A percentile compares a stretch with the other conserved stretches of the same genome.
These are phyloP conservation scores for Sebastes dallii DNA, from an alignment of 2,797 vertebrate species.

Conservation along the genomic window DNA sequence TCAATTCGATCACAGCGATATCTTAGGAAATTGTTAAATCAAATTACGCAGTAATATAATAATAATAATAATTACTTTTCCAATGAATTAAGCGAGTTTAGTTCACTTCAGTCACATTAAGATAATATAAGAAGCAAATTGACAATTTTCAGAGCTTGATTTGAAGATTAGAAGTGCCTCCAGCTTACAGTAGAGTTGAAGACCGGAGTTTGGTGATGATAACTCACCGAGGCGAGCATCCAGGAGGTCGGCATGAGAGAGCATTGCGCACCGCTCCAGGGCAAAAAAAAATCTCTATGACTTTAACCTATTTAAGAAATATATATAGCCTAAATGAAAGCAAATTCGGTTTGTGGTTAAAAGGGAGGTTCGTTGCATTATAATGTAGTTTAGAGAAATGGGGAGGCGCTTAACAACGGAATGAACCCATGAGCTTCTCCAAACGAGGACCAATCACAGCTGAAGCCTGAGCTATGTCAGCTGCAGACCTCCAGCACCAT, in stretches of 20 bases:
- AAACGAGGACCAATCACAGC: slow-evolving; percentile 94
- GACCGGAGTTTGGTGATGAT: slow-evolving; percentile 85
- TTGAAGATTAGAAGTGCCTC: slow-evolving; percentile 80
- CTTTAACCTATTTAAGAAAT: slow-evolving; percentile 95
- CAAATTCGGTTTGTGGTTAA: slow-evolving; percentile 99
- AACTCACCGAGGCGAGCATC: slow-evolving; percentile 98
- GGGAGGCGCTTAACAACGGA: slow-evolving; percentile 98
- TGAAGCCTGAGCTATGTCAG: slow-evolving; percentile 89
- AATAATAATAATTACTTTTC: slow-evolving; percentile 87
- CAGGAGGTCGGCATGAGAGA: slow-evolving; percentile 99
- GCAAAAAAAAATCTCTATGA: slow-evolving; percentile 91
- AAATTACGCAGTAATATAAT: slow-evolving; percentile 96
- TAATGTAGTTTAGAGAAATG: slow-evolving; percentile 98
- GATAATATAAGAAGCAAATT: slow-evolving; percentile 93
- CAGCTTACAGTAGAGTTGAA: slow-evolving; percentile 88
- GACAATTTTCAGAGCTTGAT: slow-evolving; percentile 90
- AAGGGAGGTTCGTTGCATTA: slow-evolving; percentile 98
- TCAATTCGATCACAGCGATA: slow-evolving; percentile 77
- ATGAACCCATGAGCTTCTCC: slow-evolving; percentile 93
- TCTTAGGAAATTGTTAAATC: slow-evolving; percentile 89
- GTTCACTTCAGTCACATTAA: slow-evolving; percentile 92
- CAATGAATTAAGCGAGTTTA: slow-evolving; percentile 88
- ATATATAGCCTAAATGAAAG: slow-evolving; percentile 97
- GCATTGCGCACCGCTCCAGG: slow-evolving; percentile 97
- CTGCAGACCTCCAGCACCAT: slow-evolving; percentile 70